These are phyloP conservation scores for Limnodromus scolopaceus DNA, from an alignment of 2,797 vertebrate species.

Conservation along the genomic window DNA sequence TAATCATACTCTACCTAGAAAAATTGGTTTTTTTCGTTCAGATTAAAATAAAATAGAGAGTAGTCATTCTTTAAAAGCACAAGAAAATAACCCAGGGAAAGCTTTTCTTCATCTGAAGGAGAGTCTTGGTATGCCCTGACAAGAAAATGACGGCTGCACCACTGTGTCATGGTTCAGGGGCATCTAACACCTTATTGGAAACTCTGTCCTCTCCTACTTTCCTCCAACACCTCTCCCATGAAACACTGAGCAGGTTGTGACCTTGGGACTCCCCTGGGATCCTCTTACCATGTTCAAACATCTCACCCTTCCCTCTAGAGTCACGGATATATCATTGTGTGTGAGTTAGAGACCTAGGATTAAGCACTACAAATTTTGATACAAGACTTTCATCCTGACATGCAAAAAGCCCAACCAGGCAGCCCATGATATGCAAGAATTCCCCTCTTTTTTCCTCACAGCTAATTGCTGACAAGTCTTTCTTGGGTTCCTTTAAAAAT, in stretches of 20 bases:
- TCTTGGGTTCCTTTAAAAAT: background rate
- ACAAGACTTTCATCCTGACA: background rate
- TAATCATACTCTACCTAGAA: background rate
- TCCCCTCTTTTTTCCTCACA: background rate
- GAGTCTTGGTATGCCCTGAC: background rate
- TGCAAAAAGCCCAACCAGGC: background rate
- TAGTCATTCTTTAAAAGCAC: background rate
- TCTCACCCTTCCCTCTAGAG: background rate
- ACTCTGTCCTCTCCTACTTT: background rate
- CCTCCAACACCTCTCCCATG: background rate
- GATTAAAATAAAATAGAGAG: background rate
- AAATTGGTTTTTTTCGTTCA: background rate
- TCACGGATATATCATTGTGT: background rate
- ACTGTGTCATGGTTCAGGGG: background rate
- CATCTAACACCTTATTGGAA: background rate
- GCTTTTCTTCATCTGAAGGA: background rate
- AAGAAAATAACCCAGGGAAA: background rate
- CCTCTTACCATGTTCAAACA: background rate
- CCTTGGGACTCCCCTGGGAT: too few species aligned
- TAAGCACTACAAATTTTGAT: background rate
- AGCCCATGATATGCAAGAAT: background rate
- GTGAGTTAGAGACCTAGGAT: background rate
- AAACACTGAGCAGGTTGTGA: background rate
- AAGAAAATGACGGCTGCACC: background rate
- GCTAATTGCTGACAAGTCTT: background rate